These are phyloP conservation scores for Crotalus viridis DNA, from an alignment of 2,113 vertebrate species.

Conservation along the genomic window DNA sequence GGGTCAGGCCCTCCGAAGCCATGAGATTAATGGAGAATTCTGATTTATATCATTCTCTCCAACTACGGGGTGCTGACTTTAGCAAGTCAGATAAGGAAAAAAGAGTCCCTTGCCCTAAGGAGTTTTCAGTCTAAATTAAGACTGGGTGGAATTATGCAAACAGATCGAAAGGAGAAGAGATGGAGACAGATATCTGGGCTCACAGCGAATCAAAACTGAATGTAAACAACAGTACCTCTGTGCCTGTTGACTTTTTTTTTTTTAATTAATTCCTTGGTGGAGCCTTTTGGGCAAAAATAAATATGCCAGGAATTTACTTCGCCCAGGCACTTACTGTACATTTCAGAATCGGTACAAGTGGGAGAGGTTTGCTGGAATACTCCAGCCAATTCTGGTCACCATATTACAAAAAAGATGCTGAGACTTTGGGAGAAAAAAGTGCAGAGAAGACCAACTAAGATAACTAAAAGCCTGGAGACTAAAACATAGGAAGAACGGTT, in stretches of 20 bases:
- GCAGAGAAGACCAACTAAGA: too few relatives aligned
- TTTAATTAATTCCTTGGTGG: not conserved
- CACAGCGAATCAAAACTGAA: not conserved
- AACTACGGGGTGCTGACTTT: not conserved
- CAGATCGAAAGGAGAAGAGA: not conserved
- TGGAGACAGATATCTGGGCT: not conserved
- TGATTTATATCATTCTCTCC: not conserved
- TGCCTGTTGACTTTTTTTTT: not conserved
- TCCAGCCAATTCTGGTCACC: not conserved
- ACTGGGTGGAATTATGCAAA: not conserved
- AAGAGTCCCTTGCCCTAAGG: not conserved
- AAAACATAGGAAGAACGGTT: too few relatives aligned
- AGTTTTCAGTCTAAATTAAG: not conserved
- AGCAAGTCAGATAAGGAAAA: not conserved
- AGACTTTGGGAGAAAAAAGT: too few relatives aligned
- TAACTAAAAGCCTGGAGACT: too few relatives aligned
- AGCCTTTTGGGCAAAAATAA: not conserved
- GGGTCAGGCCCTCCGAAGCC: not conserved
- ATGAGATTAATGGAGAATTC: not conserved
- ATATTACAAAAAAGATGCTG: not conserved
- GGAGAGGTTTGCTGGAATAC: not conserved
- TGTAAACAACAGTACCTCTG: not conserved
- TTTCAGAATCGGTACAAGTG: constrained; percentile 2
- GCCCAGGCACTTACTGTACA: not conserved
- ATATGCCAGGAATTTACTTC: not conserved